Evolutionary conservation across 92 coral and sea anemone genomes (phyloP).

Genomic region (Siderastrea radians): DNA sequence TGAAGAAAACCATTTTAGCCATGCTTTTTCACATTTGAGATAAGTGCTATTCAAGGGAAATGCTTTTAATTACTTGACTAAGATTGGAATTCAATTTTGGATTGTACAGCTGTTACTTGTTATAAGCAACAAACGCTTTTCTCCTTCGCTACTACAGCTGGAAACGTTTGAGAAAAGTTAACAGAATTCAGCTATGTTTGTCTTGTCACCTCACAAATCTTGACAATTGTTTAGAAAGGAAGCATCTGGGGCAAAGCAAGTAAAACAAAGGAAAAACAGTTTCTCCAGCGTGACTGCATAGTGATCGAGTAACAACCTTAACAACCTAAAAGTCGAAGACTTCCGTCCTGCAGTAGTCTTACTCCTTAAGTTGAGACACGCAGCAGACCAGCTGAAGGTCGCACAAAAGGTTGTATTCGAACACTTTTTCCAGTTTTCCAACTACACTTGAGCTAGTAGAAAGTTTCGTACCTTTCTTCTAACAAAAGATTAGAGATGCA

Average conservation of each 20-base stretch:
- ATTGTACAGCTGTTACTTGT: not conserved
- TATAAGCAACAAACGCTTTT: too few relatives aligned
- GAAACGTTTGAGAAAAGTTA: too few relatives aligned
- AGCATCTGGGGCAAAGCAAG: not conserved
- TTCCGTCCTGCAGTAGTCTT: conserved; percentile 28
- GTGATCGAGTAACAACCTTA: not conserved
- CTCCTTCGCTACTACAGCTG: too few relatives aligned
- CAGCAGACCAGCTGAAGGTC: conserved; percentile 41
- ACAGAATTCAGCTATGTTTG: too few relatives aligned
- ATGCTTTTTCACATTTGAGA: not conserved
- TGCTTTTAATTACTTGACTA: not conserved
- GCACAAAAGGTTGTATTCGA: not conserved
- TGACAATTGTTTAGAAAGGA: too few relatives aligned
- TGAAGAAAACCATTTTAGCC: not conserved
- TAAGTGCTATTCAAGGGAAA: not conserved
- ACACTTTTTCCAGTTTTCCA: not conserved
- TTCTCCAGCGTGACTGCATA: not conserved
- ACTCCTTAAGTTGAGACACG: not conserved
- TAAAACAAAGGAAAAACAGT: not conserved
- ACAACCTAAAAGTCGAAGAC: not conserved
- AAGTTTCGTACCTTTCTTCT: not conserved
- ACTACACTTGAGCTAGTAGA: not conserved
- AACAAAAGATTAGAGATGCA: not conserved
- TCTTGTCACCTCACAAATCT: too few relatives aligned
- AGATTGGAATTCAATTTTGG: not conserved